Base-by-base conservation (phyloP, 2,113 vertebrate genomes). In the Empidonax alnorum region DNA sequence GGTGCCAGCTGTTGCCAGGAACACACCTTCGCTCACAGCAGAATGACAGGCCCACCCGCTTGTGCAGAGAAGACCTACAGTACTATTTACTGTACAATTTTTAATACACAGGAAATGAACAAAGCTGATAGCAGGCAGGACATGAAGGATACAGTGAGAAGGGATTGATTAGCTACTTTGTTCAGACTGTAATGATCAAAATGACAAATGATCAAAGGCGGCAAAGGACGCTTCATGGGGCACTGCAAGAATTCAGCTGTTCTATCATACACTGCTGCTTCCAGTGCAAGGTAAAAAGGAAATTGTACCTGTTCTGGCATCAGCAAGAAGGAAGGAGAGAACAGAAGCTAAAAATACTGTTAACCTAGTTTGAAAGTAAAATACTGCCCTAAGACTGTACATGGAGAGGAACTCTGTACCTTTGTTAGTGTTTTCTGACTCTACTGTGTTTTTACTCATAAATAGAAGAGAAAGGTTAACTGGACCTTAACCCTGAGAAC, bases 201-300 rank as follows among this genome's bases (percentile, higher is more conserved):
- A 95, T 89, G 87, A 91, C 77, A 85, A 90, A 96, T 33, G 42
- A 96, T 95, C 97, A 94, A 95, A 96, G 79, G 84, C 87, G 90
- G 80, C 72, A 94, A 89, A 89, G 87, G 62, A 83, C 91, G 58
- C 72, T 87, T 50, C 23, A 37, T 66, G 80, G 50, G 89, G 78
- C 7, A 19, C 73, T 72, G 52, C 30, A 89, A 87, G 80, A 93
- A 94, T 78, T 93, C 78, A 80, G 82, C 76, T 83, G 5, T 61
- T 86, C 72, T 85, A 42, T 90, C 68, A 72, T 11, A 80, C 12
- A 42, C 55, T 71, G 79, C 89, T 94, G 92, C 47, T 94, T 93
- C 75, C 84, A 93, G 49, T 8, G 41, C 0, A 19, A 96, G 41
- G 82, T 84, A 73, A 84, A 89, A 84, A 62, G 84, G 79, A 95